Base-by-base conservation (phyloP, 2,888 invertebrate genomes). In the Erebia palarica region DNA sequence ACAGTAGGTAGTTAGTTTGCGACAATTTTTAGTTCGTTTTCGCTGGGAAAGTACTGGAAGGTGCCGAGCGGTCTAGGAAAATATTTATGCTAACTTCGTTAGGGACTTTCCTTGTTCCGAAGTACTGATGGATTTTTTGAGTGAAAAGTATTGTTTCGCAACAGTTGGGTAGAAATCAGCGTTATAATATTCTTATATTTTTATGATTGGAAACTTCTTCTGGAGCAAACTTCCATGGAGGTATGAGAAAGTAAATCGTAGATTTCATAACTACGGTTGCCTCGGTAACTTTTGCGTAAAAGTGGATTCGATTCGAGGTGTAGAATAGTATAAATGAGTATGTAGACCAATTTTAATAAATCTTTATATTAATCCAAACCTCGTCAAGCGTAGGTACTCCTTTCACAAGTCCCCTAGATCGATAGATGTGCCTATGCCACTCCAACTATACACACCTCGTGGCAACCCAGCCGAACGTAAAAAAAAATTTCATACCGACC, bases 11-110 rank as follows among this genome's bases (percentile, higher is more conserved):
- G 18, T 8, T 21, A 63, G 49, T 63, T 63, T 21, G 63, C 47
- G 18, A 49, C 49, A 63, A 63, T 49, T 63, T 63, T 63, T 14
- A 49, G 63, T 63, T 66, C 71, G 67, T 73, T 69, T 64, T 57
- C 47, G 27, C 36, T 11, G 18, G n/a, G n/a, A 55, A 65, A 65
- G 53, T 42, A 53, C 60, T 36, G 55, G 55, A 49, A 58, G 57
- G 65, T 63, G 65, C 57, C 72, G 64, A 69, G 69, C 14, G 66
- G 60, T 70, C 57, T 71, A 61, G 63, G 57, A 57, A 66, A 55
- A 65, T 65, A 57, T 66, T 66, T 66, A 66, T 66, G 66, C 66
- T 57, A 58, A 66, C 66, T 58, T 58, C 14, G 57, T 66, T 57
- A 47, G 44, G 57, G 57, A 58, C 66, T 66, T 66, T 21, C 51